A percentile compares a stretch with the other conserved stretches of the same genome.
These are phyloP conservation scores for Thamnophis sirtalis DNA, from an alignment of 2,113 vertebrate species.

Conservation along the genomic window DNA sequence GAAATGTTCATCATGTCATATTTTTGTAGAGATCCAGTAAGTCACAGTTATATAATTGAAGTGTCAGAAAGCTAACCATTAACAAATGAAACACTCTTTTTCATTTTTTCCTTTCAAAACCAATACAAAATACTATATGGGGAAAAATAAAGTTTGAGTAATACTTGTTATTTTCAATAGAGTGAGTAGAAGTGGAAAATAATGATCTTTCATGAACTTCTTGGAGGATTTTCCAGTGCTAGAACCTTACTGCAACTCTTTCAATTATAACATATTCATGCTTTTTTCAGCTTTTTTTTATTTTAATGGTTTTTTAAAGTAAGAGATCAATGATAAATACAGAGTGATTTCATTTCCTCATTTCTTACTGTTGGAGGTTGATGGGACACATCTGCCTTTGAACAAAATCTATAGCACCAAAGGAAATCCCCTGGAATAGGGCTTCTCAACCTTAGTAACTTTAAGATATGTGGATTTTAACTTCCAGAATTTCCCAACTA, in stretches of 20 bases:
- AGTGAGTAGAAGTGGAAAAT: neutral
- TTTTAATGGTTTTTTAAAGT: neutral
- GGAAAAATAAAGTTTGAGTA: neutral
- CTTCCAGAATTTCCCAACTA: neutral
- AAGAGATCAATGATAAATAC: too few relatives aligned
- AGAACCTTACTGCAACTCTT: neutral
- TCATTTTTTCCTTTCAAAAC: neutral
- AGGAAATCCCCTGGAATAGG: neutral
- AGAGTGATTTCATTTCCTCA: neutral
- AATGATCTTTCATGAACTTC: neutral
- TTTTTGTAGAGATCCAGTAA: neutral
- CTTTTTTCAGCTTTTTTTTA: neutral
- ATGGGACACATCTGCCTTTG: neutral
- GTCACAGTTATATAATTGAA: neutral
- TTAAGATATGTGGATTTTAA: neutral
- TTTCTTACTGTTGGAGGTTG: neutral
- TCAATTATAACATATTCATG: neutral
- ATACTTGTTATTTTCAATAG: neutral
- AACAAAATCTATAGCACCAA: neutral
- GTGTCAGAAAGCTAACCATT: neutral
- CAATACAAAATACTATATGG: neutral
- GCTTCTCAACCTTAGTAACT: neutral
- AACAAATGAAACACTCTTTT: neutral
- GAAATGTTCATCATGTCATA: neutral
- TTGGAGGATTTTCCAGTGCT: neutral